Evolutionary conservation across 2,113 vertebrate genomes (phyloP).

Genomic region (Poeciliopsis occidentalis): DNA sequence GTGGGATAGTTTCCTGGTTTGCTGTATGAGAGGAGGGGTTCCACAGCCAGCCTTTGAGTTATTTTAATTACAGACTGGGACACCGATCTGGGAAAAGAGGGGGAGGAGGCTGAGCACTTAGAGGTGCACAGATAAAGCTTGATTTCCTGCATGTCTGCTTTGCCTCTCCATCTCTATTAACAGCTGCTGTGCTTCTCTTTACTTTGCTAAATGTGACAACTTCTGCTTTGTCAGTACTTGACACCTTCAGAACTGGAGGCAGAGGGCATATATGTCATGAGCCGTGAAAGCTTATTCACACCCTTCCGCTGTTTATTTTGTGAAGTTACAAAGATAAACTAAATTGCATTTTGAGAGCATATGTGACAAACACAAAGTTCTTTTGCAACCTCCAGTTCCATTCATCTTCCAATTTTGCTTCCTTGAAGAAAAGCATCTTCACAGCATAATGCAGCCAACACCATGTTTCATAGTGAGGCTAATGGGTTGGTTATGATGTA

Average conservation of each 20-base stretch:
- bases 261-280: not conserved
- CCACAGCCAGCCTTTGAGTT: constrained; percentile 12
- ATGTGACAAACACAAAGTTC: not conserved
- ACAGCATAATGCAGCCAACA: not conserved
- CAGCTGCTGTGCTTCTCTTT: not conserved
- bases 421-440: not conserved
- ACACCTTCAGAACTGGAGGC: constrained; percentile 3
- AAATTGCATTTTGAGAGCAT: not conserved
- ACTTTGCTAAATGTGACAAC: constrained; percentile 1
- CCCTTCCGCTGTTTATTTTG: too few species aligned
- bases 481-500: too few species aligned
- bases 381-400: too few species aligned
- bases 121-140: constrained; percentile 28
- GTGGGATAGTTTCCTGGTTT: constrained; percentile 15
- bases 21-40: constrained; percentile 4
- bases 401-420: too few species aligned
- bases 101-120: constrained; percentile 1
- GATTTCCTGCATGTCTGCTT: constrained; percentile 9
- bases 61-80: constrained; percentile 35
- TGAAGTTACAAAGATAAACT: not conserved
- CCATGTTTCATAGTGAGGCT: not conserved
- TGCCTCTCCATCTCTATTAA: not conserved
- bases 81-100: constrained; percentile 2
- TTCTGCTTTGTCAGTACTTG: constrained; percentile 17
- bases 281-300: too few species aligned